Conservation (phyloP, 2,797 vertebrate genomes). For the Novumbra hubbsi region DNA sequence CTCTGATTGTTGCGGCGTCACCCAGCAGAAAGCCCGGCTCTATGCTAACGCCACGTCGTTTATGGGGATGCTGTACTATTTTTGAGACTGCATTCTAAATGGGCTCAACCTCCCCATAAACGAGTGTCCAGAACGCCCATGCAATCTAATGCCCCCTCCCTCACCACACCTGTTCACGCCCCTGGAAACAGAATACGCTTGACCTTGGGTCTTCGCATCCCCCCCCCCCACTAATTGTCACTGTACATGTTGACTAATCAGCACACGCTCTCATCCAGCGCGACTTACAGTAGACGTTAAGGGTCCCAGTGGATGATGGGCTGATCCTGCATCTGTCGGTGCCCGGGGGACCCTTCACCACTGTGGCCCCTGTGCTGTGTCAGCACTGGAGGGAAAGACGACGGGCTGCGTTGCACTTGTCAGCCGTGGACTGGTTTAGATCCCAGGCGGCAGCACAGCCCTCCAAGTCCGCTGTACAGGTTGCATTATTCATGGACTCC, state of each 20-base stretch:
- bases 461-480: constrained; percentile 37
- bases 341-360: background rate
- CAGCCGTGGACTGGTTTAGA: background rate
- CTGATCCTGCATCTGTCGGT: background rate
- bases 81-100: background rate
- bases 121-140: background rate
- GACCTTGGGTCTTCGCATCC: too few relatives aligned
- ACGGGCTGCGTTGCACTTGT: background rate
- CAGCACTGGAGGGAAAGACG: background rate
- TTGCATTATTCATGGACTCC: constrained; percentile 56
- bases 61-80: background rate
- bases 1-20: constrained; percentile 45
- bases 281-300: background rate
- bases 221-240: too few relatives aligned
- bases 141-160: background rate
- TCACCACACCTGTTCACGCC: background rate
- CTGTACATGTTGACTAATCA: too few relatives aligned
- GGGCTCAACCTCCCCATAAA: background rate
- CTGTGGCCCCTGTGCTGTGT: background rate
- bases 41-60: background rate
- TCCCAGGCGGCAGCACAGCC: constrained; percentile 38
- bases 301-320: background rate
- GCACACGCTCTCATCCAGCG: too few relatives aligned
- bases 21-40: constrained; percentile 13
- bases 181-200: too few relatives aligned